phyloP scores from a whole-genome alignment of 23 tunicate species.

The Diplosoma virens region DNA sequence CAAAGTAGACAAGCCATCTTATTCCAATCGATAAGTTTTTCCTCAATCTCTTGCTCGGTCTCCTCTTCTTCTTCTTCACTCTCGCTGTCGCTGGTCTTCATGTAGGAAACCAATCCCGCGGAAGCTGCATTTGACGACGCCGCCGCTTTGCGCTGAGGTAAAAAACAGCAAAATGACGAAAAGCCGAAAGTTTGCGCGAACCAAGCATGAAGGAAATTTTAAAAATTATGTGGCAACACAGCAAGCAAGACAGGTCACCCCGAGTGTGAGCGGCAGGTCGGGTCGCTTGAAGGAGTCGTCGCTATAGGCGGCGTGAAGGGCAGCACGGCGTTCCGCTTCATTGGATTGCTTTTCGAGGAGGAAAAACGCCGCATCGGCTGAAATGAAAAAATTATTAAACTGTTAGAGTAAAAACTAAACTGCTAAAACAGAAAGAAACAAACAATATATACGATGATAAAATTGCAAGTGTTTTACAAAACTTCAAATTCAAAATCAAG shows the following conservation, averaged over 20 bases:
- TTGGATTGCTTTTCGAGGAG: conserved; percentile 50
- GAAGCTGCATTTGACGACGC: neutral
- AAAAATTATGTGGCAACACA: no score
- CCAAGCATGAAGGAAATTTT: neutral
- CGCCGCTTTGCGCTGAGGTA: conserved; percentile 23
- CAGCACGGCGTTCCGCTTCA: conserved; percentile 75
- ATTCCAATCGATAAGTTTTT: conserved; percentile 68
- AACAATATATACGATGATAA: no score
- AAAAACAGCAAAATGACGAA: neutral
- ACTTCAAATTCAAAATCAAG: no score
- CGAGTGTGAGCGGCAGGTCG: conserved; percentile 7
- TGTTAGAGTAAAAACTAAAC: no score
- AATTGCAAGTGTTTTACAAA: no score
- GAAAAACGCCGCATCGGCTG: conserved; percentile 74
- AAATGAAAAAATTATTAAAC: conserved; percentile 2
- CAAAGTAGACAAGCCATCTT: conserved; percentile 79
- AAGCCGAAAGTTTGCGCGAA: neutral
- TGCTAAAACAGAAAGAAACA: no score
- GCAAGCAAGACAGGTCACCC: no score
- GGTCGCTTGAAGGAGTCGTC: conserved; percentile 43
- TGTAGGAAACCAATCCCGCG: conserved; percentile 61
- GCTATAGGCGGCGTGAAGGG: conserved; percentile 51
- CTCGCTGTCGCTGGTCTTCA: conserved; percentile 60
- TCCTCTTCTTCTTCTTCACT: conserved; percentile 63
- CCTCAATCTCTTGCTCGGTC: conserved; percentile 52